Base-by-base conservation (phyloP, 2,797 vertebrate species). In the Astyanax mexicanus region DNA sequence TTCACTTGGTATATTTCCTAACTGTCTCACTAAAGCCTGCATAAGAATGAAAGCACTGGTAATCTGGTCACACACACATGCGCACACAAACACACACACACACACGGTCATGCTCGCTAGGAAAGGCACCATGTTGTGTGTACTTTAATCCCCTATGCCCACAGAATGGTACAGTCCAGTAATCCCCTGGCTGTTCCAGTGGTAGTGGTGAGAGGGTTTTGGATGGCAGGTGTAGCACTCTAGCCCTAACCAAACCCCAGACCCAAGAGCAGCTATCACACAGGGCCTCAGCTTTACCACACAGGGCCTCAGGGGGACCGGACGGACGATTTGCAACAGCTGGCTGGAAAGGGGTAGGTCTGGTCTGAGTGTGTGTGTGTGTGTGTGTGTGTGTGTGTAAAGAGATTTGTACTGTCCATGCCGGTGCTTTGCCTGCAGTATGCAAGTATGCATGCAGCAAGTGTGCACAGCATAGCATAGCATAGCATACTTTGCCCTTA, bases 151-250 rank as follows among this genome's bases (percentile, higher is more conserved):
- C 93, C 93, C 93, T 94, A 86, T 86, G 90, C 92, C 91, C 92
- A 89, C 86, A 84, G 89, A 95, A 92, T 97, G 95, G 95, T 96
- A 95, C 89, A 81, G 92, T 94, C 95, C 94, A 85, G 91, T 95
- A 96, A 96, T 96, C 95, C 95, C 88, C 91, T 92, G 92, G 91
- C 86, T 94, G 93, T 96, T 94, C 92, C 95, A 93, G 93, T 94
- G 93, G 95, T 92, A 96, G 94, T 93, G 86, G 86, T 91, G 92
- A 92, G 91, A 94, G 91, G 94, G 92, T 93, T 94, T 90, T 90
- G 91, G 90, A 83, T 92, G 89, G 91, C 93, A 92, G 90, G 87
- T 91, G 91, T 93, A 89, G 91, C 57, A 37, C 60, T 62, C 84
- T 79, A 86, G 83, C 88, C 69, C 19, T 75, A 66, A 73, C 32